Percentiles rank a stretch among this genome's conserved stretches.
phyloP scores from a whole-genome alignment of 2,113 vertebrate genomes.

The Nannobrachium achirus region DNA sequence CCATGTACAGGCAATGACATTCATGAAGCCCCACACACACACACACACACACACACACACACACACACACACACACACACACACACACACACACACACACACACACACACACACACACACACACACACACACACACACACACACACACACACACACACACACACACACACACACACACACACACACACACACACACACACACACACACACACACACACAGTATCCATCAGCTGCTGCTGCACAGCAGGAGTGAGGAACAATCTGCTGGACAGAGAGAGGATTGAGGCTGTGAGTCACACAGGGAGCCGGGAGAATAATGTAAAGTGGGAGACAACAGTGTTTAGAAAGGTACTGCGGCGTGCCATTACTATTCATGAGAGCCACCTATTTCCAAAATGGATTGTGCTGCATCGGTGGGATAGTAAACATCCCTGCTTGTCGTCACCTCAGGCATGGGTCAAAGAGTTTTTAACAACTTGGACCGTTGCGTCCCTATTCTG shows the following conservation, averaged over 20 bases:
- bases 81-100: conserved; percentile 4
- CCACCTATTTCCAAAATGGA: conserved; percentile 35
- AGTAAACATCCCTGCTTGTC: no score
- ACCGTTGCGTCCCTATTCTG: no score
- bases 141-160: conserved; percentile 1
- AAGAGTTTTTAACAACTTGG: no score
- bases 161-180: background rate
- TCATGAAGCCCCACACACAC: no score
- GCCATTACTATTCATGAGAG: conserved; percentile 61
- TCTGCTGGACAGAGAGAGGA: conserved; percentile 28
- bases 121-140: conserved; percentile 7
- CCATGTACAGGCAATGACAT: no score
- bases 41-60: conserved; percentile 55
- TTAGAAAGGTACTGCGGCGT: conserved; percentile 50
- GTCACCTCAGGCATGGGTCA: no score
- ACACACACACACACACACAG: background rate
- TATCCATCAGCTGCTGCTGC: background rate
- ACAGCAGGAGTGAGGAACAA: conserved; percentile 47
- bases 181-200: background rate
- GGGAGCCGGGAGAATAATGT: conserved; percentile 41
- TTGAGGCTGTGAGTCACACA: conserved; percentile 40
- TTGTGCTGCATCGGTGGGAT: background rate
- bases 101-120: conserved; percentile 5
- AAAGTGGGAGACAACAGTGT: conserved; percentile 40
- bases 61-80: conserved; percentile 75